These are phyloP conservation scores for Bombus soroeensis DNA, from an alignment of 1,140 invertebrate genomes.

Conservation along the genomic window DNA sequence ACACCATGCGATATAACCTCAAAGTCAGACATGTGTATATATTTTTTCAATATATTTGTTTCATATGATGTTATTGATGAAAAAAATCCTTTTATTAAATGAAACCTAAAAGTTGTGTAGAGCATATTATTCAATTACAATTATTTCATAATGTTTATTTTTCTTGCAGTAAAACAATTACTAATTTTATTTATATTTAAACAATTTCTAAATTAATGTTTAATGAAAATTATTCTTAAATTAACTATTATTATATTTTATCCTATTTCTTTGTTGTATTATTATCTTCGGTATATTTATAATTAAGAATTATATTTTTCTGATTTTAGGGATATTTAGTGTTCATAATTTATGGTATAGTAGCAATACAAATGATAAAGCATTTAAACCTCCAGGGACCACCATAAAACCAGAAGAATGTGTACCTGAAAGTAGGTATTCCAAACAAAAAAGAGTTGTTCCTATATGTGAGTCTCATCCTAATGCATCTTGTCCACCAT, in stretches of 20 bases:
- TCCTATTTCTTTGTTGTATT: neutral
- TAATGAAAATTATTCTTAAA: neutral
- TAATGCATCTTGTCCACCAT: slow-evolving; percentile 66
- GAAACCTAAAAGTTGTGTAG: neutral
- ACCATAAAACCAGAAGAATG: slow-evolving; percentile 77
- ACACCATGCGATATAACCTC: slow-evolving; percentile 48
- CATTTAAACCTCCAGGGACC: slow-evolving; percentile 61
- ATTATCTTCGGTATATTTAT: neutral
- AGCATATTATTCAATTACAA: neutral
- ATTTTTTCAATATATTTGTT: neutral
- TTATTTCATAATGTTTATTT: neutral
- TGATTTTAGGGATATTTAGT: slow-evolving; percentile 65
- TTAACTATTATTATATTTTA: neutral
- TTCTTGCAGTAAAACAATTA: neutral
- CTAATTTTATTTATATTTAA: neutral
- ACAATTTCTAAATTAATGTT: neutral
- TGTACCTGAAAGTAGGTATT: slow-evolving; percentile 62
- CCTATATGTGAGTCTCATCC: slow-evolving; percentile 63
- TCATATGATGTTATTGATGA: neutral
- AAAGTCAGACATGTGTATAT: neutral
- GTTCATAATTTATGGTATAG: slow-evolving; percentile 67
- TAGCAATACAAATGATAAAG: slow-evolving; percentile 61
- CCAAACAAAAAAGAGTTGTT: slow-evolving; percentile 50
- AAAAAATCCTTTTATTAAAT: neutral
- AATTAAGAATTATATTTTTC: neutral